Conservation (phyloP, 2,113 vertebrate genomes). For the Gobiocypris rarus region DNA sequence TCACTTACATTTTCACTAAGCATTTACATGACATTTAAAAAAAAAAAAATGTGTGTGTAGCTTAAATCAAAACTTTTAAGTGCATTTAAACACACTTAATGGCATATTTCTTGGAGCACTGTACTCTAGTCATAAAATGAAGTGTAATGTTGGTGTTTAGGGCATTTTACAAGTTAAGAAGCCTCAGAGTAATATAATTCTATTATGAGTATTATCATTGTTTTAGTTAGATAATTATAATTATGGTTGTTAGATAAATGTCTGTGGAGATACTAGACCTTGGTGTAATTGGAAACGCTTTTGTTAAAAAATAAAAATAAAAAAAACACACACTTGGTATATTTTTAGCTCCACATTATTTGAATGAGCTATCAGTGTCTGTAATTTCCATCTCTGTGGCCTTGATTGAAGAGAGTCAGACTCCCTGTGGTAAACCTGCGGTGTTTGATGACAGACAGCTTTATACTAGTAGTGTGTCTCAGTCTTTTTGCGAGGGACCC, state of each 20-base stretch:
- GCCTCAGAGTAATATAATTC: background rate
- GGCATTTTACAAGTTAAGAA: background rate
- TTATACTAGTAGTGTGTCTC: conserved; percentile 10
- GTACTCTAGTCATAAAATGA: background rate
- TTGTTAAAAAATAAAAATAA: background rate
- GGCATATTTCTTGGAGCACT: background rate
- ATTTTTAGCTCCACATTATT: background rate
- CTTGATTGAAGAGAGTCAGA: background rate
- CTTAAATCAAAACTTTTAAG: background rate
- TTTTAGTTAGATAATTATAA: background rate
- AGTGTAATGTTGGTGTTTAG: background rate
- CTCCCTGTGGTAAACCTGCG: conserved; percentile 6
- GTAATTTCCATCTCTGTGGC: conserved; percentile 8
- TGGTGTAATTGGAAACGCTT: background rate
- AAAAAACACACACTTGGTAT: background rate
- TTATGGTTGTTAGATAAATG: background rate
- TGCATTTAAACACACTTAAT: background rate
- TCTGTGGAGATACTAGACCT: background rate
- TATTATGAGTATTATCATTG: background rate
- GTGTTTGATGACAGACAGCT: conserved; percentile 31
- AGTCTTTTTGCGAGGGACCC: background rate
- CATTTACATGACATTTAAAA: background rate
- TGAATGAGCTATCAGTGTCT: conserved; percentile 21
- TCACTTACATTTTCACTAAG: background rate
- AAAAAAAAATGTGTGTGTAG: background rate